Percentiles rank a stretch among this genome's conserved stretches.
Conservation (phyloP, 2,888 invertebrate genomes). For the Periphyllus acericola region DNA sequence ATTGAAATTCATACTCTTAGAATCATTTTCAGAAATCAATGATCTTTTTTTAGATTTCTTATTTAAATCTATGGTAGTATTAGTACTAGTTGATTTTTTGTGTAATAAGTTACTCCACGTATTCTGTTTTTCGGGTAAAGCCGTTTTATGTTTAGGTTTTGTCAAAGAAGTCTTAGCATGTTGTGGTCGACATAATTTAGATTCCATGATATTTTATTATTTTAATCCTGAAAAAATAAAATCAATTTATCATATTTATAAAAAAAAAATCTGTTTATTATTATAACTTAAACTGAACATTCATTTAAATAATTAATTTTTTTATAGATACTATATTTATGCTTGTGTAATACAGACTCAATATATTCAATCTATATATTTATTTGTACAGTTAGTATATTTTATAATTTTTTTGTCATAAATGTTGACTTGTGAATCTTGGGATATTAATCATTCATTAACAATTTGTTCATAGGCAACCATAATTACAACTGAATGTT, state of each 20-base stretch:
- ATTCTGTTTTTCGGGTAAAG: constrained; percentile 22
- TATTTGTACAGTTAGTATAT: no score
- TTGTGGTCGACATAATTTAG: constrained; percentile 40
- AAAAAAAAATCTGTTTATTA: neutral
- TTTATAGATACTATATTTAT: no score
- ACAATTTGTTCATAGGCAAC: no score
- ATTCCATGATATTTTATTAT: constrained; percentile 33
- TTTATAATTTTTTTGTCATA: no score
- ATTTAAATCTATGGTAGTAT: neutral
- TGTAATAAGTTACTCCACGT: constrained; percentile 55
- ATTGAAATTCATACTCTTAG: constrained; percentile 19
- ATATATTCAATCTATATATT: no score
- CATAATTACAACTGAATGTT: no score
- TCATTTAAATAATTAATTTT: no score
- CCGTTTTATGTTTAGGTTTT: constrained; percentile 28
- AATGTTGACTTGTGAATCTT: no score
- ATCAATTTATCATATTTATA: neutral
- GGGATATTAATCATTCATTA: no score
- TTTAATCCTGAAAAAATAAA: neutral
- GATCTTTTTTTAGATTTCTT: constrained; percentile 15
- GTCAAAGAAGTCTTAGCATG: constrained; percentile 20
- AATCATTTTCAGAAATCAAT: neutral
- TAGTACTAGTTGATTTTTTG: constrained; percentile 23
- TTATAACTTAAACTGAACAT: neutral
- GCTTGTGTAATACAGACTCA: no score